phyloP scores from a whole-genome alignment of 2,888 invertebrate genomes.

The Sarcophaga subvicina region DNA sequence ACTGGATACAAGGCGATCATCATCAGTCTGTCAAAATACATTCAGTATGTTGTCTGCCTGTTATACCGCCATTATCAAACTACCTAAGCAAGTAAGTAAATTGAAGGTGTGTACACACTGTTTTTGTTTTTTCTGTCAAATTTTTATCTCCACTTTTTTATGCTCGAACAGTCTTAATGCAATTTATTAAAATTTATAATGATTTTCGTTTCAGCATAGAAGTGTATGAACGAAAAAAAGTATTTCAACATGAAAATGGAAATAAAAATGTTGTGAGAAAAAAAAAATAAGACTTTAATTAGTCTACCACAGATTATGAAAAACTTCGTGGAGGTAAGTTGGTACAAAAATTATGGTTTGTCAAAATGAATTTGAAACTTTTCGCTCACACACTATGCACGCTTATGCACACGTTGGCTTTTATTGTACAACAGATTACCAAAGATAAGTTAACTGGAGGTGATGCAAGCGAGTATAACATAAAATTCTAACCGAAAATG shows the following conservation, averaged over 20 bases:
- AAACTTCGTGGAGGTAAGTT: conserved; percentile 20
- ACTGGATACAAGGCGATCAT: too few relatives aligned
- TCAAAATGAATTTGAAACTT: conserved; percentile 10
- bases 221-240: conserved; percentile 21
- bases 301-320: conserved; percentile 48
- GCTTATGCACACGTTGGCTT: neutral
- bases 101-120: neutral
- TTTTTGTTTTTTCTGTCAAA: neutral
- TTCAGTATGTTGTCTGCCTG: too few relatives aligned
- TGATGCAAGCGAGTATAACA: too few relatives aligned
- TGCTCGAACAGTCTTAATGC: conserved; percentile 47
- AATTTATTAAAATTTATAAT: conserved; percentile 51
- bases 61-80: too few relatives aligned
- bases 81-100: neutral
- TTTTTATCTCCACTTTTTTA: conserved; percentile 17
- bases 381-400: neutral
- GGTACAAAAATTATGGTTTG: neutral
- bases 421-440: neutral
- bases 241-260: neutral
- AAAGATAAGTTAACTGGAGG: neutral
- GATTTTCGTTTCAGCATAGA: conserved; percentile 15
- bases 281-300: conserved; percentile 49
- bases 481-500: conserved; percentile 20
- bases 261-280: neutral
- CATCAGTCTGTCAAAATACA: too few relatives aligned